Percentiles rank a stretch among this genome's conserved stretches.
Evolutionary conservation across 1,140 invertebrate species (phyloP).

Genomic region (Chrysomallon squamiferum): DNA sequence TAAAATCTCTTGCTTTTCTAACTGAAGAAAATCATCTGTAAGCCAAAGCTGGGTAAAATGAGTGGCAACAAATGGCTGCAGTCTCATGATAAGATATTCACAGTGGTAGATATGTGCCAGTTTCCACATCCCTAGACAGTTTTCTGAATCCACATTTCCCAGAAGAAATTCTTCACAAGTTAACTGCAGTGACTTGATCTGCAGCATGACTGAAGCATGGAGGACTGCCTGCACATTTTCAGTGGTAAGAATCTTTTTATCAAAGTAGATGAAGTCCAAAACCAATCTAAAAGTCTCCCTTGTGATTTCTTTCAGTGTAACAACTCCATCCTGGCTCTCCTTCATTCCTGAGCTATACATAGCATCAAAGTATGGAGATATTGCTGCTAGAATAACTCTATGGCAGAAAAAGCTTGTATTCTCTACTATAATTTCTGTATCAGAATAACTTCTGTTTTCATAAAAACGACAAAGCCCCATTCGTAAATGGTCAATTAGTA

Average conservation of each 20-base stretch:
- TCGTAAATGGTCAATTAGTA: slow-evolving; percentile 18
- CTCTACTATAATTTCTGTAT: slow-evolving; percentile 29
- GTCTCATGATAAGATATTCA: slow-evolving; percentile 27
- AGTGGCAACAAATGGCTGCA: slow-evolving; percentile 38
- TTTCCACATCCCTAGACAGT: slow-evolving; percentile 44
- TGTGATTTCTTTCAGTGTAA: slow-evolving; percentile 34
- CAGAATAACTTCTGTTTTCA: slow-evolving; percentile 15
- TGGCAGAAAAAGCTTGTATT: slow-evolving; percentile 35
- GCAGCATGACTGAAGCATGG: slow-evolving; percentile 38
- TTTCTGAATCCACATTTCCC: slow-evolving; percentile 35
- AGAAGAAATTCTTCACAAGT: slow-evolving; percentile 44
- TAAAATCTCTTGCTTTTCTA: slow-evolving; percentile 35
- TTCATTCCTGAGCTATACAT: slow-evolving; percentile 43
- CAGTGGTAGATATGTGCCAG: slow-evolving; percentile 41
- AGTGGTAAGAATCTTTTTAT: slow-evolving; percentile 31
- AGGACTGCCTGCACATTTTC: slow-evolving; percentile 43
- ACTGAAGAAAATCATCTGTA: slow-evolving; percentile 34
- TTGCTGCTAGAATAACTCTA: slow-evolving; percentile 31
- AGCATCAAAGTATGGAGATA: slow-evolving; percentile 37
- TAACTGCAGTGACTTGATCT: slow-evolving; percentile 34
- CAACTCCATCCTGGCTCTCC: slow-evolving; percentile 36
- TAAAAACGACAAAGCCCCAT: slow-evolving; percentile 2
- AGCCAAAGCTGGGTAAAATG: slow-evolving; percentile 36
- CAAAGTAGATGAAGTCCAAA: slow-evolving; percentile 43
- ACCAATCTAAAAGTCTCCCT: slow-evolving; percentile 39